Conservation (phyloP, 1,140 invertebrate species). For the Megalonaias nervosa region DNA sequence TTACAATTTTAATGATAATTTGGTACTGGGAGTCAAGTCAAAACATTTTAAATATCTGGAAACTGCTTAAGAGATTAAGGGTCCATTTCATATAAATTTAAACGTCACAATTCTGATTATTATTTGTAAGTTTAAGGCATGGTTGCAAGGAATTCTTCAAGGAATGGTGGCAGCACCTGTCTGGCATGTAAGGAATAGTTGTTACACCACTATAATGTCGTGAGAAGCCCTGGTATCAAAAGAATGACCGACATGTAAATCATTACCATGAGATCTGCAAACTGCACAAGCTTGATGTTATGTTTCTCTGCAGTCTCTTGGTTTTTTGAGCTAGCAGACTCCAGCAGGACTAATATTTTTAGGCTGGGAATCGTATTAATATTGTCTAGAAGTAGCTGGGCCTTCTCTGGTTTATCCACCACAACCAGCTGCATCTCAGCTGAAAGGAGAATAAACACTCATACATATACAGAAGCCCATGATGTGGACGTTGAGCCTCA, state of each 20-base stretch:
- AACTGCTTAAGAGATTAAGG: too few relatives aligned
- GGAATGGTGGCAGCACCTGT: background rate
- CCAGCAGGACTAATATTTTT: constrained; percentile 47
- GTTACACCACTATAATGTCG: background rate
- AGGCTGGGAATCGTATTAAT: constrained; percentile 70
- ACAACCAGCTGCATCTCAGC: constrained; percentile 77
- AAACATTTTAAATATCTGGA: too few relatives aligned
- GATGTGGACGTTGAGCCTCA: background rate
- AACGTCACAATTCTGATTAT: too few relatives aligned
- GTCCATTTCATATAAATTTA: too few relatives aligned
- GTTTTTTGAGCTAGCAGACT: constrained; percentile 24
- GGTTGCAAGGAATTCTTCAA: background rate
- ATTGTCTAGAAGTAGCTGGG: constrained; percentile 82
- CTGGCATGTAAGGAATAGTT: background rate
- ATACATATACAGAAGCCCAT: constrained; percentile 3
- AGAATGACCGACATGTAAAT: background rate
- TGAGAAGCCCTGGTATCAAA: too few relatives aligned
- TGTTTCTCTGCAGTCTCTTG: constrained; percentile 20
- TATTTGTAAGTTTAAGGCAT: too few relatives aligned
- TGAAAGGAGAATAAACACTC: constrained; percentile 23
- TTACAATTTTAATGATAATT: too few relatives aligned
- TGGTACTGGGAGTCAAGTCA: too few relatives aligned
- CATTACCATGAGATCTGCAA: constrained; percentile 43
- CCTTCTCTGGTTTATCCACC: constrained; percentile 88
- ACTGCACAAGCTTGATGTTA: constrained; percentile 38